These are phyloP conservation scores for Cynaeus angustus DNA, from an alignment of 2,888 invertebrate species.

Conservation along the genomic window DNA sequence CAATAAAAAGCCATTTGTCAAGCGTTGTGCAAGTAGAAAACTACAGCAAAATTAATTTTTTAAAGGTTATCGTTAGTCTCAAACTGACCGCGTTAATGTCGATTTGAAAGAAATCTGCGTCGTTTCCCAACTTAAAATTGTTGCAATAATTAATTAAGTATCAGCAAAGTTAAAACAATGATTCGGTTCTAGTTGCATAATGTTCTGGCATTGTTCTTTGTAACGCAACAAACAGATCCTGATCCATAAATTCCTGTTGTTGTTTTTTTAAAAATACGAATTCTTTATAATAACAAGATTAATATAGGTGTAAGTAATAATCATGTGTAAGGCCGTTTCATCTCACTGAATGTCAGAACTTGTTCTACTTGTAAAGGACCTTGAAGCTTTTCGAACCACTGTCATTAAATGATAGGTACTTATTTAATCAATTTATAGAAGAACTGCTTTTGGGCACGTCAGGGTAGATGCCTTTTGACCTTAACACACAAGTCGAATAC, in stretches of 20 bases:
- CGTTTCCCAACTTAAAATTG: conserved; percentile 21
- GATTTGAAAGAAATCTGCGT: not conserved
- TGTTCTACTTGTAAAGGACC: conserved; percentile 38
- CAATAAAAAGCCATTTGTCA: conserved; percentile 8
- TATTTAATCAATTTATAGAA: not conserved
- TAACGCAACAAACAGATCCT: conserved; percentile 10
- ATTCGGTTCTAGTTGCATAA: conserved; percentile 12
- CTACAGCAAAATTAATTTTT: conserved; percentile 7
- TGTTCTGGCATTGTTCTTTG: not conserved
- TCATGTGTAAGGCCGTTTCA: conserved; percentile 49
- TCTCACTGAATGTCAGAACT: conserved; percentile 47
- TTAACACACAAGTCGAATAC: not conserved
- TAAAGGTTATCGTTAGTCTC: conserved; percentile 5
- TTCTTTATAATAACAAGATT: conserved; percentile 14
- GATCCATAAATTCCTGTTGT: conserved; percentile 7
- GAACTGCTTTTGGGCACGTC: conserved; percentile 1
- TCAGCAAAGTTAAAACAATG: conserved; percentile 25
- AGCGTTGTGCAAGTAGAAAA: conserved; percentile 1
- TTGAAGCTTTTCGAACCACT: conserved; percentile 31
- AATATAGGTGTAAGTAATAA: conserved; percentile 17
- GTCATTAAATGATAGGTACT: conserved; percentile 13
- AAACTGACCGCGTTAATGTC: conserved; percentile 6
- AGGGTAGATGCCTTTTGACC: not conserved
- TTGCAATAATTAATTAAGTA: conserved; percentile 35
- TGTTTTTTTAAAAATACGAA: conserved; percentile 13